Conservation (phyloP, 2,113 vertebrate genomes). For the Thamnophis sirtalis region DNA sequence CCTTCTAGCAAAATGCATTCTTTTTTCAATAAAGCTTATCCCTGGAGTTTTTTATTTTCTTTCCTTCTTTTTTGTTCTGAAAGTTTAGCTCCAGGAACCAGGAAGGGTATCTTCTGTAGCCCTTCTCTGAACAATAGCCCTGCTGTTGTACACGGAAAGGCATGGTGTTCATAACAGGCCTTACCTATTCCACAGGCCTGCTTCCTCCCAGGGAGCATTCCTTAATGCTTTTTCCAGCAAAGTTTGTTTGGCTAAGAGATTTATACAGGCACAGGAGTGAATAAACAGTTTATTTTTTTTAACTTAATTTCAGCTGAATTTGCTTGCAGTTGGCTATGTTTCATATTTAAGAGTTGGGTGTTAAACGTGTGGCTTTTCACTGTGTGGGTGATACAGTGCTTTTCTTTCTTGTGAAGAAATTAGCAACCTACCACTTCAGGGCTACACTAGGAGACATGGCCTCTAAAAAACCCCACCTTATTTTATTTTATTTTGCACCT, state of each 20-base stretch:
- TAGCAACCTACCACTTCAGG: neutral
- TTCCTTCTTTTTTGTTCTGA: neutral
- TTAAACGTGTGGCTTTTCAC: neutral
- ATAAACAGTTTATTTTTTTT: neutral
- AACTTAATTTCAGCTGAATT: neutral
- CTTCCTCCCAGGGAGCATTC: conserved; percentile 6
- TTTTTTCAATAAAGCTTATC: neutral
- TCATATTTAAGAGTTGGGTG: neutral
- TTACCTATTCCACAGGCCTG: neutral
- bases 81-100: neutral
- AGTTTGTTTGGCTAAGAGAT: neutral
- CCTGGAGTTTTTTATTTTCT: neutral
- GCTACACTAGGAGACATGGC: neutral
- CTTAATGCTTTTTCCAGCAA: neutral
- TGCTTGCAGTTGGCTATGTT: neutral
- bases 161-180: neutral
- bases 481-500: too few relatives aligned
- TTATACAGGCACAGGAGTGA: neutral
- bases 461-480: neutral
- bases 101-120: neutral
- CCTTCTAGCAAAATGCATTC: neutral
- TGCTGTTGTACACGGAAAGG: neutral
- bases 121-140: neutral
- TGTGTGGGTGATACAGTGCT: neutral
- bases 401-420: conserved; percentile 3